Evolutionary conservation across 2,888 invertebrate species (phyloP), one percentile per base, ranked within the genome.

Genomic region (Mystacides longicornis): DNA sequence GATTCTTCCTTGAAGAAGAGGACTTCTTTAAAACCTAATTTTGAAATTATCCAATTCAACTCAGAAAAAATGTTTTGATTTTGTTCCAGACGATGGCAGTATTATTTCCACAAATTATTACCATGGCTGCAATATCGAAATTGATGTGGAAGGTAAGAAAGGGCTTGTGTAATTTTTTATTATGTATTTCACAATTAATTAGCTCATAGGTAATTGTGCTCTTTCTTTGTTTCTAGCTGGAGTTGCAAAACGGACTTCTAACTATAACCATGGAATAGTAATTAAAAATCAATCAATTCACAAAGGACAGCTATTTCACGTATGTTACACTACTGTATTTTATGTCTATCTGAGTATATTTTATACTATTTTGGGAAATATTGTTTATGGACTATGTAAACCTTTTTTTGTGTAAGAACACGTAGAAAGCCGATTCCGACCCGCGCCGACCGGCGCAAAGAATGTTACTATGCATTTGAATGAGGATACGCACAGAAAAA

Each of bases 261-360:
- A 93, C 22, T 94, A 91, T 67, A 89, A 93, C 70, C 87, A 94
- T 65, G 93, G 86, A 4, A 71, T 90, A 9, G 85, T 89, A 0
- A 79, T 88, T 63, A 78, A 85, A 50, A 73, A 80, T 64, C 82
- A 83, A 62, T 83, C 86, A 0, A 67, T 89, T 16, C 74, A 79
- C 23, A 77, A 82, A 59, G 87, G 86, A 18, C 81, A 84, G 61
- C 75, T 82, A 62, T 85, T 88, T 65, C 82, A 86, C 77, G 85
- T 87, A 71, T 65, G 74, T 48, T 67, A 7, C 16, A 19, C 7
- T 43, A 54, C 5, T 14, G 31, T 14, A 31, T 14, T 31, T n/a
- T n/a, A n/a, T n/a, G n/a, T n/a, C n/a, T n/a, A n/a, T n/a, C n/a
- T n/a, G n/a, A n/a, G n/a, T n/a, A n/a, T n/a, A n/a, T n/a, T n/a